phyloP scores from a whole-genome alignment of 2,888 invertebrate species.

The Lasioglossum villosulum region DNA sequence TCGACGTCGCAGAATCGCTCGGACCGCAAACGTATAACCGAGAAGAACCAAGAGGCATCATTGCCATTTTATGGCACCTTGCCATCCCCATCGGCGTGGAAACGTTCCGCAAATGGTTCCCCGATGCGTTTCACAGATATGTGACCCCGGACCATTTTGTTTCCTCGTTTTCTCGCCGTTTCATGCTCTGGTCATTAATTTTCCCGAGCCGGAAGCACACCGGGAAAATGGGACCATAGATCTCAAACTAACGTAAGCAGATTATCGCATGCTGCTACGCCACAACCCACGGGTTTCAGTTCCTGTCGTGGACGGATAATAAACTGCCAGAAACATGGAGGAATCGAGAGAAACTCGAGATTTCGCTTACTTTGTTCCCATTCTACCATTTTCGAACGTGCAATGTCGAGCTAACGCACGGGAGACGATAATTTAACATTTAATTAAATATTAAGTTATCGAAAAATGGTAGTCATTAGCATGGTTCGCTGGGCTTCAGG shows the following conservation, averaged over 20 bases:
- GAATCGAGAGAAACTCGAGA: neutral
- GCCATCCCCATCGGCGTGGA: neutral
- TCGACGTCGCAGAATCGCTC: neutral
- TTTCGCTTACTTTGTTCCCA: neutral
- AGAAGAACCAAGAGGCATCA: neutral
- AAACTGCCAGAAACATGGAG: neutral
- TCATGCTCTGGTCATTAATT: conserved; percentile 15
- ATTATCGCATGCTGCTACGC: conserved; percentile 17
- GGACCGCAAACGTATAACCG: neutral
- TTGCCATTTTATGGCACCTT: conserved; percentile 7
- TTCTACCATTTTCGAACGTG: neutral
- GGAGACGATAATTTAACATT: neutral
- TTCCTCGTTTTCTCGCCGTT: conserved; percentile 16
- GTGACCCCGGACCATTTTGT: conserved; percentile 8
- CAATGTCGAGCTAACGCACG: neutral
- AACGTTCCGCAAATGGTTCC: conserved; percentile 11
- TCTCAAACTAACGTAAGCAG: conserved; percentile 11
- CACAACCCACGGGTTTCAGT: neutral
- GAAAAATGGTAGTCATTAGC: neutral
- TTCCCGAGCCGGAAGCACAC: conserved; percentile 24
- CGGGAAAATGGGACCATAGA: conserved; percentile 37
- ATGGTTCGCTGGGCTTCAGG: neutral
- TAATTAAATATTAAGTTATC: neutral
- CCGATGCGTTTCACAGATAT: conserved; percentile 18
- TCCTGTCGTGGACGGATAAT: neutral